Percentiles rank a stretch among this genome's conserved stretches.
Evolutionary conservation across 2,797 vertebrate genomes (phyloP).

Genomic region (Galagoides demidoff): DNA sequence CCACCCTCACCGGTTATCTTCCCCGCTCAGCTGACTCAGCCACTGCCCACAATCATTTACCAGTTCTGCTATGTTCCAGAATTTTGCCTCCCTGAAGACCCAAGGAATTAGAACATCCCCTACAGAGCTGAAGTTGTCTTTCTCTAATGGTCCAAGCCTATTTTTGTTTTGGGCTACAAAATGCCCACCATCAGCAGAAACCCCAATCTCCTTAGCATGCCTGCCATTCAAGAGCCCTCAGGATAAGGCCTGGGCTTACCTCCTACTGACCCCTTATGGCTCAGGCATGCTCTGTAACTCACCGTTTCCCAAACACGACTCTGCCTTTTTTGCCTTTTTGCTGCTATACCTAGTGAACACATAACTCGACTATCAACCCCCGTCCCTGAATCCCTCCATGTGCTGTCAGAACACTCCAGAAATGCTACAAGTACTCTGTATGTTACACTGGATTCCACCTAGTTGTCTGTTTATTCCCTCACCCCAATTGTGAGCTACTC

Average conservation of each 20-base stretch:
- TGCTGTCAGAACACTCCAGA: not conserved
- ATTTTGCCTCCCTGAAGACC: not conserved
- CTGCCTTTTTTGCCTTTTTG: too few species aligned
- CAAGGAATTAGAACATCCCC: not conserved
- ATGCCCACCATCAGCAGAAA: not conserved
- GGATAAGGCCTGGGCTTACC: not conserved
- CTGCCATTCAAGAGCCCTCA: rapidly evolving
- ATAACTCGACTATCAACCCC: too few species aligned
- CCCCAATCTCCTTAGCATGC: not conserved
- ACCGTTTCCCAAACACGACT: rapidly evolving
- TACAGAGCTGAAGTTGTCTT: not conserved
- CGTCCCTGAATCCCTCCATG: not conserved
- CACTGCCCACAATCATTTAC: not conserved
- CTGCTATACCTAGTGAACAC: not conserved
- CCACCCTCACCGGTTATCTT: not conserved
- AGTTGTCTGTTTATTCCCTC: not conserved
- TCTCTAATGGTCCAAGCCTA: not conserved
- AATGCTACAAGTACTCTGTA: not conserved
- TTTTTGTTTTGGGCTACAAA: not conserved
- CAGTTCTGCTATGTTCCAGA: not conserved
- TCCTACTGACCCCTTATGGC: not conserved
- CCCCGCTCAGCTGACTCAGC: not conserved
- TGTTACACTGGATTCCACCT: not conserved
- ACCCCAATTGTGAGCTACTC: not conserved
- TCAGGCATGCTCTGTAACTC: not conserved